phyloP scores from a whole-genome alignment of 2,113 vertebrate genomes.

The Lepus europaeus region DNA sequence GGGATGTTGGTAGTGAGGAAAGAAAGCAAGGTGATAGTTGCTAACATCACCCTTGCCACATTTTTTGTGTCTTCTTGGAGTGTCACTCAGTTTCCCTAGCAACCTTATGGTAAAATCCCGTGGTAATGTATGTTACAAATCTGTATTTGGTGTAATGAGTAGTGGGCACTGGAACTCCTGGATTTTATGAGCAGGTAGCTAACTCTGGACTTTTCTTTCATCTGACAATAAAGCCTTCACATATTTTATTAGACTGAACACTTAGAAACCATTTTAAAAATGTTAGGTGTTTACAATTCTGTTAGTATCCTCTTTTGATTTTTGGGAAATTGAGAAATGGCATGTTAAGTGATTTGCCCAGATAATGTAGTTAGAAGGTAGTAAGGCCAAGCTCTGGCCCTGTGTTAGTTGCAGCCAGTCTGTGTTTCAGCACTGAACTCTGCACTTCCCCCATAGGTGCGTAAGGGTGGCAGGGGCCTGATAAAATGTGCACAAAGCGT shows the following conservation, averaged over 20 bases:
- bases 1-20: background rate
- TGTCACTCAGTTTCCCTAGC: background rate
- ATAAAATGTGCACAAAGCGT: background rate
- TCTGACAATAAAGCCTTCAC: background rate
- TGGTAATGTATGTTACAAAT: background rate
- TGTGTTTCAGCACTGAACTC: background rate
- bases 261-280: conserved; percentile 4
- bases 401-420: background rate
- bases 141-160: background rate
- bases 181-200: background rate
- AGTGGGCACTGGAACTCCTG: background rate
- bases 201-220: background rate
- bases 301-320: background rate
- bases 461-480: background rate
- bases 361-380: background rate
- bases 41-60: no score
- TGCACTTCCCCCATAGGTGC: background rate
- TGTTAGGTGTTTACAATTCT: background rate
- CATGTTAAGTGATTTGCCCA: background rate
- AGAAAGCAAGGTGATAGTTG: background rate
- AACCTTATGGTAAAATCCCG: background rate
- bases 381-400: background rate
- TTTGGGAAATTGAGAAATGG: background rate
- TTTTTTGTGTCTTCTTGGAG: background rate
- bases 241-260: background rate